Evolutionary conservation across 2,888 invertebrate genomes (phyloP).

Genomic region (Thecocarcelia acutangulata): DNA sequence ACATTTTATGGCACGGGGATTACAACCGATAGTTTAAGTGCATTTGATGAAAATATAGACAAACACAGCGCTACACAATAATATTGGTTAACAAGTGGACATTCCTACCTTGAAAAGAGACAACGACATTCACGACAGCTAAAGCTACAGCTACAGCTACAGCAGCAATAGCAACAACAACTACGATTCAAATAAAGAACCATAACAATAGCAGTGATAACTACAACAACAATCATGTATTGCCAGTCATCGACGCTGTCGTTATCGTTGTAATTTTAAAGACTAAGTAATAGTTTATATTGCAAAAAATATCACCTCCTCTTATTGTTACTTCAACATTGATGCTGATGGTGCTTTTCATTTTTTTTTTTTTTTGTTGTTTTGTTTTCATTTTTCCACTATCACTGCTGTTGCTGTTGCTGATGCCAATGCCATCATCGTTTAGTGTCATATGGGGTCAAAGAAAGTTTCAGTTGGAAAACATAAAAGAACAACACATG

Average conservation of each 20-base stretch:
- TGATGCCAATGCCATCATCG: slow-evolving; percentile 15
- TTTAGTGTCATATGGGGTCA: slow-evolving; percentile 47
- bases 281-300: slow-evolving; percentile 43
- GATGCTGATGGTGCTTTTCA: slow-evolving; percentile 7
- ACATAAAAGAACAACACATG: background rate
- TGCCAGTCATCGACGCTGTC: slow-evolving; percentile 9
- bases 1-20: slow-evolving; percentile 15
- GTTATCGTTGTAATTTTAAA: slow-evolving; percentile 46
- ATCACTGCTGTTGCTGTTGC: background rate
- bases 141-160: too few species aligned
- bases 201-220: slow-evolving; percentile 22
- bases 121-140: too few species aligned
- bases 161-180: background rate
- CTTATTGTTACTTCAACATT: slow-evolving; percentile 7
- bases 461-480: slow-evolving; percentile 1
- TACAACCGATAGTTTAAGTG: slow-evolving; percentile 31
- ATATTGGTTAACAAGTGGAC: slow-evolving; percentile 50
- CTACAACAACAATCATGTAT: slow-evolving; percentile 2
- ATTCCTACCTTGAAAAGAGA: slow-evolving; percentile 12
- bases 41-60: slow-evolving; percentile 43
- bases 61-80: slow-evolving; percentile 1
- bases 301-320: slow-evolving; percentile 23
- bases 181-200: background rate
- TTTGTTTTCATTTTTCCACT: background rate
- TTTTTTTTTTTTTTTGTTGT: too few species aligned